A percentile compares a stretch with the other conserved stretches of the same genome.
phyloP scores from a whole-genome alignment of 2,797 vertebrate species.

The Etheostoma nigrum region DNA sequence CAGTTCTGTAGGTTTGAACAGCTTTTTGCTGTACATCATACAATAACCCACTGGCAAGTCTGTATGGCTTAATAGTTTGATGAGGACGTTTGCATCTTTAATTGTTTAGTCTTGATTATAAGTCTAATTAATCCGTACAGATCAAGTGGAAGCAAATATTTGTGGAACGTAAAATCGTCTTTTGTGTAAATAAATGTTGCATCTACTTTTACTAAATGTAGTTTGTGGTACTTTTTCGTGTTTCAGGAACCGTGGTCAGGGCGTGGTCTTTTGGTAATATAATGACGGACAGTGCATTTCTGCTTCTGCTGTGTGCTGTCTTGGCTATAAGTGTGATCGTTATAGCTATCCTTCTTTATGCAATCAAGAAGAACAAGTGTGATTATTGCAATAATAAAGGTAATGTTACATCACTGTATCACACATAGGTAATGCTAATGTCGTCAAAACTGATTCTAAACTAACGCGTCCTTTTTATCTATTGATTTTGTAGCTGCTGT shows the following conservation, averaged over 20 bases:
- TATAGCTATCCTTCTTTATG: neutral
- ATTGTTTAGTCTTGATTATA: neutral
- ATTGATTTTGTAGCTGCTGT: conserved; percentile 14
- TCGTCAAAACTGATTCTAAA: neutral
- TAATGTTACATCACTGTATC: neutral
- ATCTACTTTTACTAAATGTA: neutral
- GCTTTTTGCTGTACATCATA: neutral
- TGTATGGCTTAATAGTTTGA: neutral
- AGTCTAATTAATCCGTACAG: neutral
- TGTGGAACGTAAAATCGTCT: neutral
- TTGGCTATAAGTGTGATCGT: conserved; percentile 2
- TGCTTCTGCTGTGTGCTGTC: neutral
- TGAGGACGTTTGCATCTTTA: neutral
- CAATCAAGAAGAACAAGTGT: conserved; percentile 17
- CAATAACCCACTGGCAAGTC: neutral
- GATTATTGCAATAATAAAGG: conserved; percentile 25
- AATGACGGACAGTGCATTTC: fast-evolving
- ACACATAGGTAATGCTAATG: neutral
- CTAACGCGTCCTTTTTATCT: neutral
- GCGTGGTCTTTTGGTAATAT: neutral
- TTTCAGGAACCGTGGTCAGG: conserved; percentile 4
- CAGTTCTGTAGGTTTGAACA: neutral
- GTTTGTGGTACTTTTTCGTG: neutral
- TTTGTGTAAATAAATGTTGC: neutral
- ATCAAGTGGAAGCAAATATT: neutral